These are phyloP conservation scores for Lutraria rhynchaena DNA, from an alignment of 1,140 invertebrate genomes.

Conservation along the genomic window DNA sequence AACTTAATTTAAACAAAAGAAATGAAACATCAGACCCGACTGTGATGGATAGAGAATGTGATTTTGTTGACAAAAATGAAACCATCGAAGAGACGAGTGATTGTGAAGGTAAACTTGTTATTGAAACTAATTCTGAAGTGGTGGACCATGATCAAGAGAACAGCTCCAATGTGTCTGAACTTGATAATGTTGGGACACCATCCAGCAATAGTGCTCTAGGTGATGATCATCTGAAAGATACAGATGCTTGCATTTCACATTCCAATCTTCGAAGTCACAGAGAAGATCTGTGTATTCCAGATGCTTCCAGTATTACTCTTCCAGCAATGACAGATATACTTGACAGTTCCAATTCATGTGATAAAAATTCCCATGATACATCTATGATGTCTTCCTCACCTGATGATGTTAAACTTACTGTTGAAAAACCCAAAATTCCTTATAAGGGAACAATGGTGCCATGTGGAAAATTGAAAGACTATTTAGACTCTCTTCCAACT, in stretches of 20 bases:
- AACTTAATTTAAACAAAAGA: too few relatives aligned
- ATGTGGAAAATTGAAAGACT: conserved; percentile 74
- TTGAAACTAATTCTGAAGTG: too few relatives aligned
- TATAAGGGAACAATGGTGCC: conserved; percentile 75
- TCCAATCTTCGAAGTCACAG: conserved; percentile 20
- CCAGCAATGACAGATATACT: conserved; percentile 35
- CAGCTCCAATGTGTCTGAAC: too few relatives aligned
- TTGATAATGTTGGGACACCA: too few relatives aligned
- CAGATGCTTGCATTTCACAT: not conserved
- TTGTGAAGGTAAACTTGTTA: too few relatives aligned
- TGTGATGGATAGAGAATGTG: too few relatives aligned
- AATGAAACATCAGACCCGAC: too few relatives aligned
- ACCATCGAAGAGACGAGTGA: too few relatives aligned
- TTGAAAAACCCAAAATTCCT: conserved; percentile 50
- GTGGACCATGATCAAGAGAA: too few relatives aligned
- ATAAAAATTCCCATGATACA: not conserved
- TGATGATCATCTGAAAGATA: too few relatives aligned
- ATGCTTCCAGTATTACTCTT: conserved; percentile 25
- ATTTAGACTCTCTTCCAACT: conserved; percentile 72
- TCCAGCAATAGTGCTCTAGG: too few relatives aligned
- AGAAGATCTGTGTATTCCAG: conserved; percentile 33
- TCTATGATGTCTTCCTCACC: not conserved
- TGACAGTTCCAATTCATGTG: not conserved
- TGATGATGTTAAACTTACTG: not conserved
- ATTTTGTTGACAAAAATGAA: too few relatives aligned